Conservation (phyloP, 1,140 invertebrate genomes). For the Leucophenga varia region DNA sequence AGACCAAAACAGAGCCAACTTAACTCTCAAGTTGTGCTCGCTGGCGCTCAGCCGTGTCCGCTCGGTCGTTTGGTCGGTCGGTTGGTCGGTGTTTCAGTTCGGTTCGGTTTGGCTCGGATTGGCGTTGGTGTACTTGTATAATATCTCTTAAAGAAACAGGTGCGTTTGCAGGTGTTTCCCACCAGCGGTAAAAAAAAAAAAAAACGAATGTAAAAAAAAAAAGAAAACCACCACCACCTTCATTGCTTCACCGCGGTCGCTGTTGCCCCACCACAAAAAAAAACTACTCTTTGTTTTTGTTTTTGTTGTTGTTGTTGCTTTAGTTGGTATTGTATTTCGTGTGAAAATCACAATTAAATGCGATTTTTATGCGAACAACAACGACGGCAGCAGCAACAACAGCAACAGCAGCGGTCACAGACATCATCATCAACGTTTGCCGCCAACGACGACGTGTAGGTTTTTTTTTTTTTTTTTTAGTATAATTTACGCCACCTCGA, state of each 20-base stretch:
- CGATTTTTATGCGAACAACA: constrained; percentile 30
- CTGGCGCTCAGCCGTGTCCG: not conserved
- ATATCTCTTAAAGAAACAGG: constrained; percentile 48
- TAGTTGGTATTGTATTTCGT: constrained; percentile 52
- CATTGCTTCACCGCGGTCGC: not conserved
- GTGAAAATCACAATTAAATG: constrained; percentile 56
- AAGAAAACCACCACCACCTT: constrained; percentile 37
- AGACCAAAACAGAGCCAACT: not conserved
- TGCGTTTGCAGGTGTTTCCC: constrained; percentile 56
- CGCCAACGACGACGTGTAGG: too few relatives aligned
- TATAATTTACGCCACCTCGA: not conserved
- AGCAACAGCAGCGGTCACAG: too few relatives aligned
- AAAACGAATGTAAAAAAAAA: too few relatives aligned
- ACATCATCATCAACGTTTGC: too few relatives aligned
- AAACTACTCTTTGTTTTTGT: not conserved
- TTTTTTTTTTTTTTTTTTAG: not conserved
- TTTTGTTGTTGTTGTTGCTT: constrained; percentile 33
- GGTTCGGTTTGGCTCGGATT: constrained; percentile 20
- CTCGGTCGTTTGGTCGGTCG: not conserved
- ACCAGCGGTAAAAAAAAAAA: constrained; percentile 6
- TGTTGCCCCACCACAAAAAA: not conserved
- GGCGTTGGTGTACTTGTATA: constrained; percentile 43
- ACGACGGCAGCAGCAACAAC: not conserved
- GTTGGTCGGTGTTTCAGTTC: constrained; percentile 23
- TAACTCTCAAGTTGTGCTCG: not conserved